Evolutionary conservation across 2,888 invertebrate genomes (phyloP).

Genomic region (Vesta saturnalis): DNA sequence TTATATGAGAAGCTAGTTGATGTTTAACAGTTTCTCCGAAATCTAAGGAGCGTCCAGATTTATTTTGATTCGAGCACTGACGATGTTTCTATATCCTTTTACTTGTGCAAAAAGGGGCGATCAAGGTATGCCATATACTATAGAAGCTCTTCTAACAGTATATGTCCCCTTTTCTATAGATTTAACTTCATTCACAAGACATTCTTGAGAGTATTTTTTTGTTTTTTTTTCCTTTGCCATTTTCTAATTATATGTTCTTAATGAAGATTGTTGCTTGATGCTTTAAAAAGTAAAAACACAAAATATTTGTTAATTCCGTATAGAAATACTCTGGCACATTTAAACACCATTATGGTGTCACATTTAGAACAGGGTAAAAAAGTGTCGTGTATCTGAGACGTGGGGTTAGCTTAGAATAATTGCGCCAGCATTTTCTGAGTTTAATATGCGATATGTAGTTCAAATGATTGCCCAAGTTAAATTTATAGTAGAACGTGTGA

Average conservation of each 20-base stretch:
- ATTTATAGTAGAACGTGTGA: neutral
- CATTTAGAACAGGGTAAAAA: too few relatives aligned
- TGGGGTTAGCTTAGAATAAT: neutral
- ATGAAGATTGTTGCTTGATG: neutral
- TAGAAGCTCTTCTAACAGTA: neutral
- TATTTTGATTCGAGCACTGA: too few relatives aligned
- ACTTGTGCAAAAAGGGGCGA: neutral
- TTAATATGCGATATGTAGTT: neutral
- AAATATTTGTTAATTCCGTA: neutral
- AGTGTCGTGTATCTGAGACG: neutral
- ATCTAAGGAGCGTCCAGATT: too few relatives aligned
- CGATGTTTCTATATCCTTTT: too few relatives aligned
- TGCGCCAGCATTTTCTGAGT: neutral
- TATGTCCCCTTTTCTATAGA: too few relatives aligned
- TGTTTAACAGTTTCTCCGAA: too few relatives aligned
- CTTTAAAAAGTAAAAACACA: neutral
- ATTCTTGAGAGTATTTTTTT: neutral
- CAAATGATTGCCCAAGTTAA: neutral
- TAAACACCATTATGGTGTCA: neutral
- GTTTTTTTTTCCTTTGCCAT: neutral
- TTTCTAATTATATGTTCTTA: too few relatives aligned
- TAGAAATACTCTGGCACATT: neutral
- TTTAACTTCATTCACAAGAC: neutral
- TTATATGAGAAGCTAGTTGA: too few relatives aligned
- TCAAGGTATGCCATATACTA: neutral